A percentile compares a stretch with the other conserved stretches of the same genome.
These are phyloP conservation scores for Micrasema minimum DNA, from an alignment of 1,140 invertebrate genomes.

Conservation along the genomic window DNA sequence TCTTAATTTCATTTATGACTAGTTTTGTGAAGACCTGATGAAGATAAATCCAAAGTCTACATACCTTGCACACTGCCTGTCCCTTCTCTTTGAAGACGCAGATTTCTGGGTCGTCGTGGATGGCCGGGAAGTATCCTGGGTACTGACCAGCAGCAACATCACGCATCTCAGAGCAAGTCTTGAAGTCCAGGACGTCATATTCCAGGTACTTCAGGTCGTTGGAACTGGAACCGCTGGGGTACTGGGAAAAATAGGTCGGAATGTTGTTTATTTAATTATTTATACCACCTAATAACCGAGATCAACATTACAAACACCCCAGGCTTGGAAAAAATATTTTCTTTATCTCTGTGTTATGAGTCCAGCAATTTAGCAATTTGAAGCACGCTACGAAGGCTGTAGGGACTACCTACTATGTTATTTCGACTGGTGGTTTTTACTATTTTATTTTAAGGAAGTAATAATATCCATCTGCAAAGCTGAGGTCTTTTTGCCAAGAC, in stretches of 20 bases:
- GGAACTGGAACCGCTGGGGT: conserved; percentile 38
- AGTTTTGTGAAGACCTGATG: background rate
- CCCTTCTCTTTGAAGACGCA: conserved; percentile 71
- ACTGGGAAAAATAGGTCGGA: conserved; percentile 20
- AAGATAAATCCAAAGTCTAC: background rate
- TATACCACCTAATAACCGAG: background rate
- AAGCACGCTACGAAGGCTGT: background rate
- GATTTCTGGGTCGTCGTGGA: conserved; percentile 53
- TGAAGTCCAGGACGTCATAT: conserved; percentile 29
- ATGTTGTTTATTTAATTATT: background rate
- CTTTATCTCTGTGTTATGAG: background rate
- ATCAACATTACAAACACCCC: too few species aligned
- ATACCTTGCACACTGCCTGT: conserved; percentile 67
- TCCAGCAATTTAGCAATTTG: background rate
- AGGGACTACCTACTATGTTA: background rate
- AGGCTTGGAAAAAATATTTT: too few species aligned
- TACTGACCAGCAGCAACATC: conserved; percentile 34
- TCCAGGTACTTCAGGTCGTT: conserved; percentile 45
- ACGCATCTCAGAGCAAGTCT: conserved; percentile 21
- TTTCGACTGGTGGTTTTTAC: background rate
- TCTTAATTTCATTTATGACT: too few species aligned
- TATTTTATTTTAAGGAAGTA: background rate
- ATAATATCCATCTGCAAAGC: background rate
- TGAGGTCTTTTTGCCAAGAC: background rate
- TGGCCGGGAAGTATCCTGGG: conserved; percentile 34